Conservation (phyloP, 2,888 invertebrate genomes). For the Ophonus ardosiacus region DNA sequence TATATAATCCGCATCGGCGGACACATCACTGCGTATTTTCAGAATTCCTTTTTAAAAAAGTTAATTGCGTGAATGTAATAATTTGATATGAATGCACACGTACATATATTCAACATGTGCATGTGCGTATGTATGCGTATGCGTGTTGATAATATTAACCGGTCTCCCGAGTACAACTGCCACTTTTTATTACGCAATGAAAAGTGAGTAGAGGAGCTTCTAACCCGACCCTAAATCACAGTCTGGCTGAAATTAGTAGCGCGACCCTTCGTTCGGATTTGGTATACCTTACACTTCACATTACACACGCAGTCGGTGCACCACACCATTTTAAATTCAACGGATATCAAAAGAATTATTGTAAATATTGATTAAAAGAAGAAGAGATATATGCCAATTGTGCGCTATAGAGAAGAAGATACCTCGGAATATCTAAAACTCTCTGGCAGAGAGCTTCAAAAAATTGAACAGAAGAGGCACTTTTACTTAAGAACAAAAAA, state of each 20-base stretch:
- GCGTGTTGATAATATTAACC: constrained; percentile 72
- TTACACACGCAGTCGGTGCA: neutral
- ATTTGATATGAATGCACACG: constrained; percentile 25
- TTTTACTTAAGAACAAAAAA: no score
- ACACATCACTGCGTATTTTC: constrained; percentile 12
- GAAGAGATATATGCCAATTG: no score
- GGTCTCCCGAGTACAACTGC: constrained; percentile 72
- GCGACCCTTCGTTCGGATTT: neutral
- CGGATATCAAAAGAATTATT: no score
- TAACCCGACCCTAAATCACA: constrained; percentile 46
- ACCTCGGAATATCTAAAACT: no score
- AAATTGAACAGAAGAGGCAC: no score
- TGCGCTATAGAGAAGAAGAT: no score
- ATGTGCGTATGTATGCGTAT: constrained; percentile 68
- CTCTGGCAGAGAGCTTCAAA: no score
- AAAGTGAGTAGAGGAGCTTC: constrained; percentile 13
- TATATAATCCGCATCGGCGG: constrained; percentile 20
- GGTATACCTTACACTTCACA: neutral
- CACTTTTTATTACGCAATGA: constrained; percentile 72
- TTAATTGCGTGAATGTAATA: constrained; percentile 32
- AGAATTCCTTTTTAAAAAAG: constrained; percentile 23
- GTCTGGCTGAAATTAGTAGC: constrained; percentile 50
- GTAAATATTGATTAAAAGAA: no score
- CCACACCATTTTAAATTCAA: no score
- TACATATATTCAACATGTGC: constrained; percentile 65